Evolutionary conservation across 2,888 invertebrate species (phyloP).

Genomic region (Mesoligia furuncula): DNA sequence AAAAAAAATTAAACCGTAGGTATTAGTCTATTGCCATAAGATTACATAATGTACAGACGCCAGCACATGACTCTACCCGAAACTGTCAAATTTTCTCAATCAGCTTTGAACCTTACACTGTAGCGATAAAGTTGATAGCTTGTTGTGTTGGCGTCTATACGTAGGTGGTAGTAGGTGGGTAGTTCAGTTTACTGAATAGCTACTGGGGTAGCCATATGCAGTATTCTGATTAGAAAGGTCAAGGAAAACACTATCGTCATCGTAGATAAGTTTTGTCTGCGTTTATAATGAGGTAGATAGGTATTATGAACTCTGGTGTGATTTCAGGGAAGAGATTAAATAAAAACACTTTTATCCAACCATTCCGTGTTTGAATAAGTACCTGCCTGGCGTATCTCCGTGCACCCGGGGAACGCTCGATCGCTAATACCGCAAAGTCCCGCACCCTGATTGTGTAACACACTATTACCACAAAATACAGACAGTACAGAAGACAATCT

Average conservation of each 20-base stretch:
- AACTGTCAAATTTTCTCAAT: too few relatives aligned
- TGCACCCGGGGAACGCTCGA: too few relatives aligned
- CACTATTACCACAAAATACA: too few relatives aligned
- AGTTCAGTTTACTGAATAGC: conserved; percentile 8
- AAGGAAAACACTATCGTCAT: conserved; percentile 4
- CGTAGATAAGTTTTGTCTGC: conserved; percentile 6
- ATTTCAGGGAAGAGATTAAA: conserved; percentile 15
- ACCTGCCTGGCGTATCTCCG: background rate
- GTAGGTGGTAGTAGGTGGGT: background rate
- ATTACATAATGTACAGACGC: background rate
- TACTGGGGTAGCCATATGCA: conserved; percentile 10
- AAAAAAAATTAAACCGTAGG: background rate
- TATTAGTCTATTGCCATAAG: background rate
- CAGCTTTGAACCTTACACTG: too few relatives aligned
- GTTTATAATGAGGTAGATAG: background rate
- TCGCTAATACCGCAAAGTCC: too few relatives aligned
- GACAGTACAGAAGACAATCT: too few relatives aligned
- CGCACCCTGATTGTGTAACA: too few relatives aligned
- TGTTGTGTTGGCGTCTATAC: background rate
- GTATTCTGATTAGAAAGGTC: conserved; percentile 21
- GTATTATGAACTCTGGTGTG: background rate
- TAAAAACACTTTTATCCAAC: conserved; percentile 7
- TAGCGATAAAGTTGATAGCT: too few relatives aligned
- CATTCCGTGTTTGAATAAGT: conserved; percentile 10
- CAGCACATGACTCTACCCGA: too few relatives aligned